Base-by-base conservation (phyloP, 2,797 vertebrate genomes). In the Dermochelys coriacea region DNA sequence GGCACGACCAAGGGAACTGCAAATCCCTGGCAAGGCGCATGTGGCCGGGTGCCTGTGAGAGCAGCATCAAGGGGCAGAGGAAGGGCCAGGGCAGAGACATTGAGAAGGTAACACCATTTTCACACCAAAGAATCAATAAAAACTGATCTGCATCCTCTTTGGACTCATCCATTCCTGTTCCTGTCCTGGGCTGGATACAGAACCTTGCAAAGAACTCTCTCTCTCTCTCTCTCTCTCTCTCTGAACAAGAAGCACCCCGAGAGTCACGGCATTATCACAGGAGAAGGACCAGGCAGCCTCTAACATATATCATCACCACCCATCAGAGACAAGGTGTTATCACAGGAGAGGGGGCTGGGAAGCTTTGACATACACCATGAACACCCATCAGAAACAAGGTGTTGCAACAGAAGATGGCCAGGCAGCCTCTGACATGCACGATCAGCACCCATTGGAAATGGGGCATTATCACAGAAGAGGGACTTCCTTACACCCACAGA, bases 91-190 rank as follows among this genome's bases (percentile, higher is more conserved):
- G 87, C 89, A 94, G 78, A 97, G 52, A 87, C 95, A 96, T 90
- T 94, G 94, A 96, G 95, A 93, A 94, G 96, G 92, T 91, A 90
- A 94, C 91, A 94, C 52, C 45, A 82, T 93, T 89, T 93, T 85
- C 84, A 96, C 83, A 78, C 50, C 74, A 52, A 87, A 68, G 87
- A 74, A 71, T 78, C 80, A 93, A 68, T 41, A 55, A 64, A 31
- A 97, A 90, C 16, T 50, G 49, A 45, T 89, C 29, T 83, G 2
- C n/a, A 61, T 47, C 77, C 31, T 80, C 71, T 90, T 78, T 80
- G 45, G 77, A 88, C 11, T 86, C 75, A 31, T 75, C 71, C 19
- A 50, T 10, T 84, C 79, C 54, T 14, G 80, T 55, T 86, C 37
- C 50, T 55, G 64, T 49, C 31, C 51, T 78, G 79, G 50, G 41